These are phyloP conservation scores for Gymnothorax javanicus DNA, from an alignment of 2,797 vertebrate species.

Conservation along the genomic window DNA sequence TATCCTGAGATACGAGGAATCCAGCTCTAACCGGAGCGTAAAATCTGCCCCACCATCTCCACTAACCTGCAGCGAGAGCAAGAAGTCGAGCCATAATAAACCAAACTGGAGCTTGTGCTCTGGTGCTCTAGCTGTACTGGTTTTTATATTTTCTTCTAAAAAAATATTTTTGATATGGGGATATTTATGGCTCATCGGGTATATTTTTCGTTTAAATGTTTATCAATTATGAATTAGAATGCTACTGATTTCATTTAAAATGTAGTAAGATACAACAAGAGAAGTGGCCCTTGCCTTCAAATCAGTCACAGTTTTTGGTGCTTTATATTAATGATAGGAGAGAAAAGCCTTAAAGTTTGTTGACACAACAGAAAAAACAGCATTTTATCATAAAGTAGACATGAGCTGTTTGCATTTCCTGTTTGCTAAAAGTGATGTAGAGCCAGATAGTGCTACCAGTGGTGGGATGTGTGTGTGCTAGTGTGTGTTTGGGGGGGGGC, in stretches of 20 bases:
- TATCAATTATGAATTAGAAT: not conserved
- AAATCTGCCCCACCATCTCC: not conserved
- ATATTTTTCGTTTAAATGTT: not conserved
- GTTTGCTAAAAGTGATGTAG: not conserved
- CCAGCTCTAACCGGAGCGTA: slow-evolving; percentile 15
- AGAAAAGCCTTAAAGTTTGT: not conserved
- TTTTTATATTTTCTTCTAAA: not conserved
- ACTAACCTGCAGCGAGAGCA: too few species aligned
- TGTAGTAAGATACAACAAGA: not conserved
- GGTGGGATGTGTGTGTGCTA: not conserved
- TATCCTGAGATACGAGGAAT: not conserved
- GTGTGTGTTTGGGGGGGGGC: not conserved
- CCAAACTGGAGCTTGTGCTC: not conserved
- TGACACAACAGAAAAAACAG: not conserved
- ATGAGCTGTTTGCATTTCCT: not conserved
- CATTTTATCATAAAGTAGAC: not conserved
- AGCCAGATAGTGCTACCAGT: not conserved
- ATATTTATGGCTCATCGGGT: not conserved
- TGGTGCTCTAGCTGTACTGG: not conserved
- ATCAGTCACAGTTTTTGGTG: not conserved
- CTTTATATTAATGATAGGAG: not conserved
- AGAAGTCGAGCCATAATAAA: not conserved
- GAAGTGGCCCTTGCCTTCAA: not conserved
- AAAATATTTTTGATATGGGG: not conserved
- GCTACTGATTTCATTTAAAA: not conserved